Evolutionary conservation across 1,140 invertebrate genomes (phyloP).

Genomic region (Ditylenchus dipsaci): DNA sequence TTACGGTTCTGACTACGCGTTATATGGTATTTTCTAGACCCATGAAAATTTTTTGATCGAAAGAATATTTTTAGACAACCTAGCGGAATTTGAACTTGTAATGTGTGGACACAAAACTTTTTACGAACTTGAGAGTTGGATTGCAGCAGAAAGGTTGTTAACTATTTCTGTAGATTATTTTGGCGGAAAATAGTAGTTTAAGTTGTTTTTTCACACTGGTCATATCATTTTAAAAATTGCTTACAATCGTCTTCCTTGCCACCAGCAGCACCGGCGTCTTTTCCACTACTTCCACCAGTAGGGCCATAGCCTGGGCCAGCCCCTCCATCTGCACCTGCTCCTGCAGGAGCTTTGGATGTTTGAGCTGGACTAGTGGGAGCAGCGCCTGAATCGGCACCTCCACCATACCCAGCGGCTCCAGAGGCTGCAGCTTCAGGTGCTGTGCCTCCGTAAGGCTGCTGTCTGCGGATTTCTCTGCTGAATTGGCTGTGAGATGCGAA

Average conservation of each 20-base stretch:
- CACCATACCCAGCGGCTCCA: slow-evolving; percentile 1
- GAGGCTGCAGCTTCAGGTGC: slow-evolving; percentile 11
- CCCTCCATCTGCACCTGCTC: slow-evolving; percentile 16
- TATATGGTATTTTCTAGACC: no score
- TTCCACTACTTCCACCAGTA: not conserved
- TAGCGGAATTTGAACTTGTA: no score
- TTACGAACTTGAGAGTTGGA: no score
- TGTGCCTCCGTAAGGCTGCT: slow-evolving; percentile 27
- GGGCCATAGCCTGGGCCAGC: slow-evolving; percentile 2
- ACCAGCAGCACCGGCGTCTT: not conserved
- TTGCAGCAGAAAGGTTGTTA: no score
- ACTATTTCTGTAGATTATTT: no score
- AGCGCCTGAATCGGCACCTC: not conserved
- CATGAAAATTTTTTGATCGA: no score
- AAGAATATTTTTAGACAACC: no score
- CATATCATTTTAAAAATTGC: no score
- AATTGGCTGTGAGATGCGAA: not conserved
- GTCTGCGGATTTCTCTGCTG: slow-evolving; percentile 44
- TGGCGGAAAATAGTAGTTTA: no score
- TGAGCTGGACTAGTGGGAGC: not conserved
- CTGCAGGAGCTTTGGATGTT: not conserved
- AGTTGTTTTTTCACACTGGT: no score
- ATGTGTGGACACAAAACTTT: no score
- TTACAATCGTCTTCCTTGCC: slow-evolving; percentile 17
- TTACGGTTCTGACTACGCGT: no score